phyloP scores from a whole-genome alignment of 2,888 invertebrate species.

The Microctonus aethiopoides region DNA sequence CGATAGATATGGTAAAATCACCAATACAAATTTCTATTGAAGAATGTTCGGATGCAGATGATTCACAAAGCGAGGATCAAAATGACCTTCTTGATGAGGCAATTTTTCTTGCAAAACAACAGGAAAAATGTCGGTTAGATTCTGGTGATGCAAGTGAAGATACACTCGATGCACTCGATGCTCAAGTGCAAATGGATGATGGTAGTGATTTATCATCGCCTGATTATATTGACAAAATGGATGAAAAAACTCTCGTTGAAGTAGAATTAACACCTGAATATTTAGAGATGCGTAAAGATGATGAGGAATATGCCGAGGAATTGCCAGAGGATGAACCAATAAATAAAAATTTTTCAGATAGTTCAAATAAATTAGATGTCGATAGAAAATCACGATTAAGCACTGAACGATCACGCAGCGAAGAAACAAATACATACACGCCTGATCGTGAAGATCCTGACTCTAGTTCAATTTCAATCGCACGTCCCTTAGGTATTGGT shows the following conservation, averaged over 20 bases:
- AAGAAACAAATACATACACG: constrained; percentile 84
- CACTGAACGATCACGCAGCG: constrained; percentile 81
- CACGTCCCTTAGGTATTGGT: constrained; percentile 81
- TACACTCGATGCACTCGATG: constrained; percentile 62
- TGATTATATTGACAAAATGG: constrained; percentile 61
- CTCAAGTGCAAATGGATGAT: constrained; percentile 57
- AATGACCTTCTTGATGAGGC: constrained; percentile 51
- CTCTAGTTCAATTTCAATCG: constrained; percentile 78
- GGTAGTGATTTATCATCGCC: constrained; percentile 64
- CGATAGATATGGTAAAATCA: constrained; percentile 61
- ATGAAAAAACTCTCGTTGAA: constrained; percentile 66
- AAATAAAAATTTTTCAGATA: constrained; percentile 40
- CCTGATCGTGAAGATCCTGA: constrained; percentile 69
- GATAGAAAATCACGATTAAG: constrained; percentile 72
- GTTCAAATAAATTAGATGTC: constrained; percentile 50
- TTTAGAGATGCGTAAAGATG: constrained; percentile 74
- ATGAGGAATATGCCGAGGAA: constrained; percentile 71
- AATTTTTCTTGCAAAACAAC: constrained; percentile 51
- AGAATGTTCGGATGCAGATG: constrained; percentile 63
- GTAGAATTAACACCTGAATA: constrained; percentile 75
- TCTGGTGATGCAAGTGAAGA: constrained; percentile 64
- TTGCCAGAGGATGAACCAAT: constrained; percentile 61
- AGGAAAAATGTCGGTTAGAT: constrained; percentile 58
- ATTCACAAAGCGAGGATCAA: constrained; percentile 47
- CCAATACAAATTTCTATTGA: constrained; percentile 66